Evolutionary conservation across 1,140 invertebrate species (phyloP).

Genomic region (Pantala flavescens): DNA sequence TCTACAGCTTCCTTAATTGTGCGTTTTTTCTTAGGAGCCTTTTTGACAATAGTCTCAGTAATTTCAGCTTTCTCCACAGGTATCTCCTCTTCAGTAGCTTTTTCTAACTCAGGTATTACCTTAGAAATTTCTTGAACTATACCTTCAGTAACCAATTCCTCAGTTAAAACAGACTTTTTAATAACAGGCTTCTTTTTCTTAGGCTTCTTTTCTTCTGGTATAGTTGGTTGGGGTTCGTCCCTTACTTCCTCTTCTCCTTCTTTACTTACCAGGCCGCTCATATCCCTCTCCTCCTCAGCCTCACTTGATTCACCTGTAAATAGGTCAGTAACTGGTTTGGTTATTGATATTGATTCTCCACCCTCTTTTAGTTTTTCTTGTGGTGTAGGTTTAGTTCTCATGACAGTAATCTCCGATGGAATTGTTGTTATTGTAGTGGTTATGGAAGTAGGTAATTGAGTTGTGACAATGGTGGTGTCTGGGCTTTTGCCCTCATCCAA

Average conservation of each 20-base stretch:
- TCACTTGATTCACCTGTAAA: neutral
- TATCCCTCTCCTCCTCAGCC: neutral
- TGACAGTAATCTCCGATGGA: neutral
- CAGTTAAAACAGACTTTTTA: neutral
- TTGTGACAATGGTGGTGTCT: neutral
- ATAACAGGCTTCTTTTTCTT: slow-evolving; percentile 8
- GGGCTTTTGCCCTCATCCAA: neutral
- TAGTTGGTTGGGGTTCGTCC: neutral
- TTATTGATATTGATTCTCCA: neutral
- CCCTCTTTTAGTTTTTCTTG: slow-evolving; percentile 5
- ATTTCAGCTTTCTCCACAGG: slow-evolving; percentile 17
- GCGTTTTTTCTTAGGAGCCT: slow-evolving; percentile 25
- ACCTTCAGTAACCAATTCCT: neutral
- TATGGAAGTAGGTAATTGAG: neutral
- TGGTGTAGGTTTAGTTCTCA: neutral
- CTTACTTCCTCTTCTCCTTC: neutral
- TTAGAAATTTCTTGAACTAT: neutral
- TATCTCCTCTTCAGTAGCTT: slow-evolving; percentile 17
- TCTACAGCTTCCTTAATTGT: slow-evolving; percentile 23
- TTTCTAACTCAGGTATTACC: neutral
- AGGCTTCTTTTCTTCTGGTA: slow-evolving; percentile 12
- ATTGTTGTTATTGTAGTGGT: neutral
- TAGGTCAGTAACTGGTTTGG: neutral
- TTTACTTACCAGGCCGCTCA: neutral
- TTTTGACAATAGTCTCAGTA: slow-evolving; percentile 21